Evolutionary conservation across 1,140 invertebrate species (phyloP), one percentile per base, ranked within the genome.

Genomic region (Eumeta japonica): DNA sequence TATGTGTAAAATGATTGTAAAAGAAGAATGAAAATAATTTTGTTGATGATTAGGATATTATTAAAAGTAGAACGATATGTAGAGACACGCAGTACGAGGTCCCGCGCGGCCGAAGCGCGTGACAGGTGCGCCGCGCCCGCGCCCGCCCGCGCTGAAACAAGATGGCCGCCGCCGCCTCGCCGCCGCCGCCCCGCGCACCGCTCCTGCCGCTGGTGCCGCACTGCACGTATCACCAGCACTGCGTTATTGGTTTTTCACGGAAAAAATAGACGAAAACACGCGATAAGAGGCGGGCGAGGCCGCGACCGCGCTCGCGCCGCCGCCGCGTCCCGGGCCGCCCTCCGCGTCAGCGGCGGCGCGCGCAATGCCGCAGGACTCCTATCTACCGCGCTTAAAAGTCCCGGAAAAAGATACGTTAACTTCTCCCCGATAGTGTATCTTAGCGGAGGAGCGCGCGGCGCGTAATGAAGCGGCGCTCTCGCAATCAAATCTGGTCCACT

Each of bases 251-350:
- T 57, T 62, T 65, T 66, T 59, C 63, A 61, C 58, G 61, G 62
- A 64, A 68, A 65, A 64, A 56, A 56, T 59, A 48, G 48, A 54
- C 54, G 49, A 65, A 64, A 66, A 67, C 61, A 68, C 68, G 52
- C 62, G 67, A 72, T 72, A 72, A 72, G 57, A 61, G 57, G 50
- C 61, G 63, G 58, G 55, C 62, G 59, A 54, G 58, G 61, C 52
- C 55, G 13, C 15, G 12, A 13, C 7, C 15, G 27, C 35, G 28
- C 11, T 3, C 20, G 24, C 10, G 15, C n/a, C n/a, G n/a, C n/a
- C 37, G 20, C 19, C 2, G 15, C 19, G 17, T 33, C 1, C 3
- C n/a, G 28, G 14, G n/a, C 9, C 28, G 16, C 16, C 11, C 27
- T 14, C 33, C 9, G 16, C 38, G 19, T 46, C 13, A 10, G 35